Conservation (phyloP, 2,797 vertebrate genomes). For the Bovichtus variegatus region DNA sequence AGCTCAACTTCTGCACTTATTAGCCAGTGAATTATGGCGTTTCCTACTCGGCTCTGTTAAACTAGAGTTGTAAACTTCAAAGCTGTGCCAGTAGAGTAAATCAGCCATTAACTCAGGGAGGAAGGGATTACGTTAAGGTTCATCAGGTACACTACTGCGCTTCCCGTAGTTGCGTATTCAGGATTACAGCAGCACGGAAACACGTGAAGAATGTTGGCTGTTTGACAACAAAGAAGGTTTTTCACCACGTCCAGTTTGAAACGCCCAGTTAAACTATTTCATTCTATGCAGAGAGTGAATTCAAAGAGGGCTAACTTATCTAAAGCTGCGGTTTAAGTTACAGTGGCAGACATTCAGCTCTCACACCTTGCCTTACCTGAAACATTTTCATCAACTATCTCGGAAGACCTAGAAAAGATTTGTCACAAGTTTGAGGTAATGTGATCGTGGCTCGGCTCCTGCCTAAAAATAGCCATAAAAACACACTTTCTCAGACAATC, state of each 20-base stretch:
- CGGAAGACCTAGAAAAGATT: constrained; percentile 53
- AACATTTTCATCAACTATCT: constrained; percentile 24
- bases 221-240: constrained; percentile 64
- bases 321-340: constrained; percentile 13
- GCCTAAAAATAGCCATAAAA: constrained; percentile 75
- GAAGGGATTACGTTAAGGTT: constrained; percentile 60
- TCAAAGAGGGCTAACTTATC: constrained; percentile 29
- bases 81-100: constrained; percentile 58
- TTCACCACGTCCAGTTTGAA: constrained; percentile 56
- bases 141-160: constrained; percentile 69
- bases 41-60: constrained; percentile 51
- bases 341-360: not conserved
- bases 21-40: constrained; percentile 45
- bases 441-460: constrained; percentile 33
- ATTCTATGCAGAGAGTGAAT: constrained; percentile 47
- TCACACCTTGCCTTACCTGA: not conserved
- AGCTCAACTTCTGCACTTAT: constrained; percentile 32
- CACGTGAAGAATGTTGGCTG: constrained; percentile 82
- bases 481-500: constrained; percentile 63
- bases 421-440: constrained; percentile 38
- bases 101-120: constrained; percentile 50
- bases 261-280: constrained; percentile 64
- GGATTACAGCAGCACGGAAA: constrained; percentile 74
- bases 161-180: constrained; percentile 70
- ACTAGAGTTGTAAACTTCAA: constrained; percentile 58